phyloP scores from a whole-genome alignment of 2,113 vertebrate species.

The Phaetusa simplex region DNA sequence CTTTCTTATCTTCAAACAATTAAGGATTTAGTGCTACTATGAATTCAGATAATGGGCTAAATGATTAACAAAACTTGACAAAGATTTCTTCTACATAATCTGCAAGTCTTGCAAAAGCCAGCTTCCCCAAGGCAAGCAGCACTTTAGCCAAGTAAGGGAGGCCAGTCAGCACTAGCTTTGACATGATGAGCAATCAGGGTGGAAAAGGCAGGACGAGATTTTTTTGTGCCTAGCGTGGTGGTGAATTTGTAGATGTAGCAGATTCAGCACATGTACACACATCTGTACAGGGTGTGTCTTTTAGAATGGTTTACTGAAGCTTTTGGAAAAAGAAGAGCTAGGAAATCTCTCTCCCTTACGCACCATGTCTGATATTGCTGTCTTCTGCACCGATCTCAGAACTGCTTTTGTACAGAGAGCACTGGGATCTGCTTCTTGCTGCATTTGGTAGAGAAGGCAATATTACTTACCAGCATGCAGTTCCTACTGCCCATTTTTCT shows the following conservation, averaged over 20 bases:
- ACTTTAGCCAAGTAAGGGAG: background rate
- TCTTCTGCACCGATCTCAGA: background rate
- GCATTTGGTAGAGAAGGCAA: background rate
- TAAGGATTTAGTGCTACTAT: background rate
- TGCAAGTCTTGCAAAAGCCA: slow-evolving; percentile 27
- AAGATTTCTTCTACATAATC: background rate
- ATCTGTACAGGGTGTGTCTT: background rate
- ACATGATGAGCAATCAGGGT: background rate
- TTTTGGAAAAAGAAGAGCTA: background rate
- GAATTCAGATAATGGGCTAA: slow-evolving; percentile 22
- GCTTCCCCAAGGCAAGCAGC: slow-evolving; percentile 5
- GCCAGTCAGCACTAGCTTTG: slow-evolving; percentile 14
- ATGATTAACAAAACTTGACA: slow-evolving; percentile 21
- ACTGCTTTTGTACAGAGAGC: background rate
- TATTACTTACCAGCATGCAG: background rate
- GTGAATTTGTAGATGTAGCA: background rate
- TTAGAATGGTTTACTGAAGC: background rate
- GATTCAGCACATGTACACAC: background rate
- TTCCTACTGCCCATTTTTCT: background rate
- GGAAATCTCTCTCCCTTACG: background rate
- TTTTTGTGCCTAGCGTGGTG: background rate
- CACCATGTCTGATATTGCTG: background rate
- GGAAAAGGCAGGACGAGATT: background rate
- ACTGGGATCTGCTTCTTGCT: background rate
- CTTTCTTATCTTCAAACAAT: background rate